Conservation (phyloP, 53 echinoderm and acorn worm genomes). For the Luidia sarsii region DNA sequence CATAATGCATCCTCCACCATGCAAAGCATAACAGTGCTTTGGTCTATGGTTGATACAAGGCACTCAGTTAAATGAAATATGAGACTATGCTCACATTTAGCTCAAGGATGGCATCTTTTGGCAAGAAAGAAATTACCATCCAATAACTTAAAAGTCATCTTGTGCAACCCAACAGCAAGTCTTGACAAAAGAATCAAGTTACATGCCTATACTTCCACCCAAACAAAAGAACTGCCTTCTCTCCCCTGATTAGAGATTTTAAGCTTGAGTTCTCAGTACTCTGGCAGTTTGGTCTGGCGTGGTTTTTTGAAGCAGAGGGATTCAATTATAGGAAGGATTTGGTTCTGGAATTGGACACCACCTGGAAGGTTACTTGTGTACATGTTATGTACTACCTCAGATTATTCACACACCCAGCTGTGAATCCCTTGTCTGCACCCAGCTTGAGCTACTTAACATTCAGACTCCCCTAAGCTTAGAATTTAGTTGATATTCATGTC, state of each 20-base stretch:
- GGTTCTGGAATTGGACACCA: slow-evolving; percentile 31
- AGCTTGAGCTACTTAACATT: background rate
- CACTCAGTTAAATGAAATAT: background rate
- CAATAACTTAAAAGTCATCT: too few relatives aligned
- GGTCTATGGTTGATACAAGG: too few relatives aligned
- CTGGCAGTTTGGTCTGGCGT: too few relatives aligned
- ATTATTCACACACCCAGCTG: slow-evolving; percentile 13
- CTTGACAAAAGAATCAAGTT: background rate
- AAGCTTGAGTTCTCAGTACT: background rate
- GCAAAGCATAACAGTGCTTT: too few relatives aligned
- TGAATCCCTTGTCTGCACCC: background rate
- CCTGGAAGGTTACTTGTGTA: slow-evolving; percentile 11
- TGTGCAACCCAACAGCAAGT: too few relatives aligned
- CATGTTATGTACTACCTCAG: too few relatives aligned
- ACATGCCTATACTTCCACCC: background rate
- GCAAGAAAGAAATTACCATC: background rate
- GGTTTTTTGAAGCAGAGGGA: slow-evolving; percentile 10
- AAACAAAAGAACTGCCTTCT: too few relatives aligned
- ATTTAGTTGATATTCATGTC: too few relatives aligned
- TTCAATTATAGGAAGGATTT: slow-evolving; percentile 13
- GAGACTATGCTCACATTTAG: background rate
- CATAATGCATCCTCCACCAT: too few relatives aligned
- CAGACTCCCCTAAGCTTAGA: too few relatives aligned
- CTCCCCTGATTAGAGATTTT: background rate
- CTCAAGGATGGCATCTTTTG: background rate